Evolutionary conservation across 2,888 invertebrate species (phyloP).

Genomic region (Drosophila robusta): DNA sequence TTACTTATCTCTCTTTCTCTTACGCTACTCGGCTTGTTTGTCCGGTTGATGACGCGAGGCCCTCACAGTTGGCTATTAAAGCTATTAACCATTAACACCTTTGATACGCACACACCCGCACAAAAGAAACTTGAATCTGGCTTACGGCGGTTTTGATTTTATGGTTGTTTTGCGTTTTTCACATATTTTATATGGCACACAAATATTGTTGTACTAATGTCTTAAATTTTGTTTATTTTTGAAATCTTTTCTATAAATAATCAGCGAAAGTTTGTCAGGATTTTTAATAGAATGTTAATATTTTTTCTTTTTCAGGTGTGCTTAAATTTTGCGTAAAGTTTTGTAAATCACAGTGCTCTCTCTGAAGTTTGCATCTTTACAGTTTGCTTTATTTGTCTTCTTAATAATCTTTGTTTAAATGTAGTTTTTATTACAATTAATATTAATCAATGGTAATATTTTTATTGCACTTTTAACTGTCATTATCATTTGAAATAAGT

Average conservation of each 20-base stretch:
- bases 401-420: no score
- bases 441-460: no score
- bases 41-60: constrained; percentile 44
- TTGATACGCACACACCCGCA: constrained; percentile 19
- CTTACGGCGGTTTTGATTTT: constrained; percentile 52
- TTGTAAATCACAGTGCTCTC: no score
- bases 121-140: constrained; percentile 30
- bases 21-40: constrained; percentile 44
- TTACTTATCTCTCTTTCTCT: not conserved
- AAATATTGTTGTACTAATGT: constrained; percentile 12
- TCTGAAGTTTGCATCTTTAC: no score
- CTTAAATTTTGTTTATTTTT: constrained; percentile 24
- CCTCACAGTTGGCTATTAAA: constrained; percentile 58
- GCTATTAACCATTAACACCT: constrained; percentile 67
- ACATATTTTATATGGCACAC: constrained; percentile 31
- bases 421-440: no score
- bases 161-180: constrained; percentile 35
- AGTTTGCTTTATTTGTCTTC: no score
- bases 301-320: not conserved
- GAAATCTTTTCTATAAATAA: constrained; percentile 16
- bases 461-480: no score
- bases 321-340: no score
- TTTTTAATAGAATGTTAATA: not conserved
- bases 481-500: no score
- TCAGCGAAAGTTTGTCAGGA: constrained; percentile 19